These are phyloP conservation scores for Capitulum mitella DNA, from an alignment of 2,888 invertebrate species.

Conservation along the genomic window DNA sequence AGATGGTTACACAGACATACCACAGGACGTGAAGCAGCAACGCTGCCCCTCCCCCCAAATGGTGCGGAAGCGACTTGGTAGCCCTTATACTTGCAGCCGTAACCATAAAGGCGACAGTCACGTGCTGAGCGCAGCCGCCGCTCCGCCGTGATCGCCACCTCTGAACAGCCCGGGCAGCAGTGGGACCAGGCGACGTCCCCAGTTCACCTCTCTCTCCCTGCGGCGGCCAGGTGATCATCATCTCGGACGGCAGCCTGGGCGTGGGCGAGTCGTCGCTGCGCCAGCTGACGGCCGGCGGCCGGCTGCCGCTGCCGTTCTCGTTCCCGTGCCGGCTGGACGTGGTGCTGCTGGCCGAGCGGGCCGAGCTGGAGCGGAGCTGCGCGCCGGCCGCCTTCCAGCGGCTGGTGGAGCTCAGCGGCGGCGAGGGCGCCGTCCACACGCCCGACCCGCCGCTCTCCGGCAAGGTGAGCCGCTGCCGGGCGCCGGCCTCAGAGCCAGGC, in stretches of 20 bases:
- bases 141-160: too few species aligned
- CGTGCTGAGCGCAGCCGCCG: too few species aligned
- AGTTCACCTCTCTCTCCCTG: conserved; percentile 3
- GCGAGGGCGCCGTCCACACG: conserved; percentile 52
- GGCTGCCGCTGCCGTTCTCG: conserved; percentile 66
- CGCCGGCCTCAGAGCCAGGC: too few species aligned
- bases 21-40: too few species aligned
- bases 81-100: too few species aligned
- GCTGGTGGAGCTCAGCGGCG: conserved; percentile 65
- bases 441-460: conserved; percentile 52
- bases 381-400: conserved; percentile 66
- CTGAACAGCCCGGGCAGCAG: neutral
- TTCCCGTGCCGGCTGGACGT: conserved; percentile 69
- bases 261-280: conserved; percentile 57
- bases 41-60: too few species aligned
- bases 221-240: conserved; percentile 53
- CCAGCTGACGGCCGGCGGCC: conserved; percentile 41
- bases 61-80: too few species aligned
- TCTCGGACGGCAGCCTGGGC: conserved; percentile 69
- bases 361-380: conserved; percentile 34
- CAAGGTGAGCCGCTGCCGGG: conserved; percentile 37
- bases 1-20: too few species aligned
- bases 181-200: neutral
- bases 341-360: conserved; percentile 44
- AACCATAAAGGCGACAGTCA: too few species aligned